A percentile compares a stretch with the other conserved stretches of the same genome.
Conservation (phyloP, 2,888 invertebrate species). For the Agrochola circellaris region DNA sequence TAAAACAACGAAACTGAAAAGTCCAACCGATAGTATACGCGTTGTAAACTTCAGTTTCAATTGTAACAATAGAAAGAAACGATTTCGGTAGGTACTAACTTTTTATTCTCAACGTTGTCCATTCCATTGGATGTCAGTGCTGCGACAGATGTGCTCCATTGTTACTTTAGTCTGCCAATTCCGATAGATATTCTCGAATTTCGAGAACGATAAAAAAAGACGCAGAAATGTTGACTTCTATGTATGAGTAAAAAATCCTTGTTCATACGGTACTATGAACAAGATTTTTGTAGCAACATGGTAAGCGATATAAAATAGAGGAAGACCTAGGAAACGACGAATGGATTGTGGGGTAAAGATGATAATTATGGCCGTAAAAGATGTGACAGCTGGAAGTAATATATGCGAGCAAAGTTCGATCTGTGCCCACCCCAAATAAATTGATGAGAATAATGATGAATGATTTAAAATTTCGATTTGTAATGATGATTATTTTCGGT, state of each 20-base stretch:
- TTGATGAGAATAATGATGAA: background rate
- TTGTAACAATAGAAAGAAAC: constrained; percentile 51
- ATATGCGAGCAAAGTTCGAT: background rate
- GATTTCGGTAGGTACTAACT: constrained; percentile 41
- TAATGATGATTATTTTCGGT: background rate
- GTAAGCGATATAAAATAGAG: background rate
- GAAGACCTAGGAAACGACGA: no score
- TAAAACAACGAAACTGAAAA: constrained; percentile 29
- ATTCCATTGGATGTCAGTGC: constrained; percentile 45
- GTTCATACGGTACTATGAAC: no score
- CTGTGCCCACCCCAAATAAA: background rate
- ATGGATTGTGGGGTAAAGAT: background rate
- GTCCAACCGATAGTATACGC: constrained; percentile 5
- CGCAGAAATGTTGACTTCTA: background rate
- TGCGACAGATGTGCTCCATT: constrained; percentile 53
- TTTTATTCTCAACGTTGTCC: constrained; percentile 51
- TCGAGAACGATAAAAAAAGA: constrained; percentile 4
- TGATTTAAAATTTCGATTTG: background rate
- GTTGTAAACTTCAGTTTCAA: constrained; percentile 50
- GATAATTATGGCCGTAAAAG: background rate
- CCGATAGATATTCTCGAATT: constrained; percentile 29
- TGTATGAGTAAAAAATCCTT: background rate
- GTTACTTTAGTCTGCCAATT: constrained; percentile 42
- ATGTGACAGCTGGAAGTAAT: background rate
- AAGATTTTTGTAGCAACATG: no score